A percentile compares a stretch with the other conserved stretches of the same genome.
phyloP scores from a whole-genome alignment of 2,888 invertebrate species.

The Athalia circularis region DNA sequence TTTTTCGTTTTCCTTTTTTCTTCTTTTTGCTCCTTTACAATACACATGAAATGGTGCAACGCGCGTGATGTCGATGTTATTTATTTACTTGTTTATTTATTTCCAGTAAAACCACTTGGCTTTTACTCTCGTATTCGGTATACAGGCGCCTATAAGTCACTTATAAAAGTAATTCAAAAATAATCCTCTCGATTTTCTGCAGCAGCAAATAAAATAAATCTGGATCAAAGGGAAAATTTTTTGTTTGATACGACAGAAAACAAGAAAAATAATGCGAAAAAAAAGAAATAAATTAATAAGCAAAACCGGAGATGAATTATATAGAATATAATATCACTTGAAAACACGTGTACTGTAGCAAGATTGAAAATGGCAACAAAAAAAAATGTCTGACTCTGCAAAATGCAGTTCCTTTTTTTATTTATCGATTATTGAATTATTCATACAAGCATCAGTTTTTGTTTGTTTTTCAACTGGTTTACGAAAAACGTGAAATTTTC shows the following conservation, averaged over 20 bases:
- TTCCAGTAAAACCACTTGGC: slow-evolving; percentile 11
- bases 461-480: no score
- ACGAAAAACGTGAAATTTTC: no score
- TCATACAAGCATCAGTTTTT: no score
- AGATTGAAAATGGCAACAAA: no score
- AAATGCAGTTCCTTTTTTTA: no score
- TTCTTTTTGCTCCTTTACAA: background rate
- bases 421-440: no score
- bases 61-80: no score
- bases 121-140: background rate
- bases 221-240: background rate
- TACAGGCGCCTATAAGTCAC: background rate
- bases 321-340: no score
- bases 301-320: background rate
- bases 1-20: background rate
- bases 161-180: slow-evolving; percentile 28
- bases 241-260: background rate
- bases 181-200: background rate
- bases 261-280: background rate
- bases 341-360: no score
- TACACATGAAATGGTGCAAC: background rate
- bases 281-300: background rate
- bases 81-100: slow-evolving; percentile 15
- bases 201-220: background rate
- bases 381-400: no score